Evolutionary conservation across 2,888 invertebrate genomes (phyloP).

Genomic region (Polymixis flavicincta): DNA sequence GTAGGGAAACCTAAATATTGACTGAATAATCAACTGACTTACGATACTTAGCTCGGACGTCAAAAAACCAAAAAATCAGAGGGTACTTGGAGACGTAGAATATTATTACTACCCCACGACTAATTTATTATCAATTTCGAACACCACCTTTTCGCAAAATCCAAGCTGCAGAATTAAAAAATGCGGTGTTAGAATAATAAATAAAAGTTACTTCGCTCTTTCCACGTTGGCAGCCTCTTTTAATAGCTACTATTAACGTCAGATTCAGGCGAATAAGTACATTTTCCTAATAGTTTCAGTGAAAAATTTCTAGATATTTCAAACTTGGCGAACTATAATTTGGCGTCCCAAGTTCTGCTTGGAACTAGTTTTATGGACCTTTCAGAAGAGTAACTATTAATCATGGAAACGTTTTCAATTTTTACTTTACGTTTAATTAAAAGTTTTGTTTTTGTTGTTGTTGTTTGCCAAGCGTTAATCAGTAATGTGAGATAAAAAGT

Average conservation of each 20-base stretch:
- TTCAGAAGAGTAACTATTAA: slow-evolving; percentile 17
- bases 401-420: slow-evolving; percentile 18
- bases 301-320: slow-evolving; percentile 44
- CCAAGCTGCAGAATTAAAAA: background rate
- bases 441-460: background rate
- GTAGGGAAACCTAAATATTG: too few species aligned
- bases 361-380: slow-evolving; percentile 19
- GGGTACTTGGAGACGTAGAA: background rate
- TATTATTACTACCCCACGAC: background rate
- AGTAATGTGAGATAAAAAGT: background rate
- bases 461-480: background rate
- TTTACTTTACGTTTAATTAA: background rate
- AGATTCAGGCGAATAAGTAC: slow-evolving; percentile 42
- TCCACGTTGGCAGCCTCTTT: slow-evolving; percentile 43
- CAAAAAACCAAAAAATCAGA: background rate
- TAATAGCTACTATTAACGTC: slow-evolving; percentile 59
- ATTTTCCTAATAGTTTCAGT: slow-evolving; percentile 57
- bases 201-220: slow-evolving; percentile 39
- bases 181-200: slow-evolving; percentile 29
- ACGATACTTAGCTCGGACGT: background rate
- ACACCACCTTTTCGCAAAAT: slow-evolving; percentile 23
- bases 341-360: slow-evolving; percentile 21
- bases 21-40: too few species aligned
- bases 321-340: slow-evolving; percentile 47
- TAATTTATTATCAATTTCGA: background rate